Conservation (phyloP, 2,888 invertebrate genomes). For the Acanthococcus lagerstroemiae region DNA sequence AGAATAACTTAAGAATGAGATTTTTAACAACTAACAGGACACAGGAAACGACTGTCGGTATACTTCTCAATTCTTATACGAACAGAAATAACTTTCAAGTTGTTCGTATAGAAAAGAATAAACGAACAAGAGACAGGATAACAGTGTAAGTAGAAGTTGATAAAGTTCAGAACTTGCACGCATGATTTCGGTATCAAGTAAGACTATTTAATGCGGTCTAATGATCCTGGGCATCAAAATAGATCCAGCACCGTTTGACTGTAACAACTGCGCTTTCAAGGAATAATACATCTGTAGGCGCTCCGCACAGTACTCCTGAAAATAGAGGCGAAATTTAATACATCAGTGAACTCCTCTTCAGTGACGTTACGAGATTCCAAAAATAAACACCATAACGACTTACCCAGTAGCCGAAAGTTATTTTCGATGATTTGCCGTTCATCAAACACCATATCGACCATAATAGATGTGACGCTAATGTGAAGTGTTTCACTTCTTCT, state of each 20-base stretch:
- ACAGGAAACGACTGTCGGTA: no score
- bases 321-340: constrained; percentile 32
- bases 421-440: constrained; percentile 75
- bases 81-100: no score
- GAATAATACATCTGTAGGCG: constrained; percentile 53
- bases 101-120: no score
- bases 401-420: constrained; percentile 92
- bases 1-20: no score
- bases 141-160: no score
- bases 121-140: no score
- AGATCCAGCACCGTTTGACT: background rate
- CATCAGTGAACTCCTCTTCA: no score
- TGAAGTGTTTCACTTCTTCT: constrained; percentile 70
- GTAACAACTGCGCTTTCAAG: constrained; percentile 48
- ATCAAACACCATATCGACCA: constrained; percentile 91
- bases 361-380: background rate
- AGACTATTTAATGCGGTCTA: constrained; percentile 8
- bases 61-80: no score
- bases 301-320: constrained; percentile 56
- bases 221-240: background rate
- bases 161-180: no score
- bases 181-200: no score
- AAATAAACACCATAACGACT: constrained; percentile 39
- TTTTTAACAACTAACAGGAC: no score
- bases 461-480: constrained; percentile 79